Evolutionary conservation across 2,888 invertebrate genomes (phyloP), one percentile per base, ranked within the genome.

Genomic region (Drosophila borborema): DNA sequence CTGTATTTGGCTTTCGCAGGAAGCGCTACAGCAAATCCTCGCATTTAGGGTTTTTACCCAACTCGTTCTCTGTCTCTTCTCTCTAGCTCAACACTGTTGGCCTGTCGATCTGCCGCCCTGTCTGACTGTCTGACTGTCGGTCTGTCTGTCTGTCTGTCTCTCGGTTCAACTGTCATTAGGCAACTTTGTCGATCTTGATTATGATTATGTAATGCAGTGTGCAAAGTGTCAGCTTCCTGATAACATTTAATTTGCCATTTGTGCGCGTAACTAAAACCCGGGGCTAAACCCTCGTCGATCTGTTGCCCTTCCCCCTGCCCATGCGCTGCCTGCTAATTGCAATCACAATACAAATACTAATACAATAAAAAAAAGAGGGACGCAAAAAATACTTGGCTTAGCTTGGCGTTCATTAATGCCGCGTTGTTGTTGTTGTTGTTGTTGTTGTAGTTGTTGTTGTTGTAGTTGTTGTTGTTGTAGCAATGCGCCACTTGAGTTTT

Each of bases 221-320:
- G 67, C 70, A 54, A 72, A 83, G 74, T 81, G 77, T 71, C 80
- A 74, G 85, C 85, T 89, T 85, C 89, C 85, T 85, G 87, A 89
- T 81, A 80, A 81, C 80, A 90, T 90, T 90, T 84, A 89, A 87
- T 89, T 83, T 87, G 81, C 81, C 80, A 89, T 87, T 89, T 89
- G 77, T 54, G 53, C 41, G 48, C 46, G 43, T 58, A 65, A 66
- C 49, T 38, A 40, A 60, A 36, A 38, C 46, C 46, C 18, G 31
- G 31, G 16, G 16, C 49, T 40, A 40, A 60, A n/a, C 16, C 36
- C 36, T 10, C 40, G 3, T 9, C 40, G 3, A 38, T 12, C 10
- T 4, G 6, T 8, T 8, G 20, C 20, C 20, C 45, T 10, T 4
- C 20, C 45, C 20, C 12, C 46, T 3, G 10, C 16, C 5, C 40